phyloP scores from a whole-genome alignment of 2,113 vertebrate species.

The Tachycineta bicolor region DNA sequence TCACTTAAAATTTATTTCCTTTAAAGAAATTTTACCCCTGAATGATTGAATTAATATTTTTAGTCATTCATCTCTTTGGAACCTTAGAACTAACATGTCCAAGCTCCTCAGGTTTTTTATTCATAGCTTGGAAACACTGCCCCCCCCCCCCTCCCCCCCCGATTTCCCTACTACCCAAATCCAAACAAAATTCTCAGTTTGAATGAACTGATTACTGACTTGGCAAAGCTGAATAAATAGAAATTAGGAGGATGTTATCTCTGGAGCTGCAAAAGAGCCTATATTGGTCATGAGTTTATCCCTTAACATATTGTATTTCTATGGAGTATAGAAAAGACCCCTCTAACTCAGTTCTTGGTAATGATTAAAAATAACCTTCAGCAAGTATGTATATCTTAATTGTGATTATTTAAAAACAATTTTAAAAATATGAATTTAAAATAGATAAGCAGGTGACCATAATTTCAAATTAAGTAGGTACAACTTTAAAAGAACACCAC shows the following conservation, averaged over 20 bases:
- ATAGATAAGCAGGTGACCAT: background rate
- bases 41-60: background rate
- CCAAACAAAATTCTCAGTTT: background rate
- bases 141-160: background rate
- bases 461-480: background rate
- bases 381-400: background rate
- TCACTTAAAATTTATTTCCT: background rate
- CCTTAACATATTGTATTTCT: background rate
- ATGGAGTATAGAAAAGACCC: background rate
- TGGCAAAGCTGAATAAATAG: slow-evolving; percentile 24
- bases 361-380: background rate
- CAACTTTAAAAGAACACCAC: background rate
- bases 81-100: background rate
- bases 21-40: background rate
- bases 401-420: background rate
- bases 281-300: background rate
- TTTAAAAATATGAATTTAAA: background rate
- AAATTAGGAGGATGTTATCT: background rate
- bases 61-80: background rate
- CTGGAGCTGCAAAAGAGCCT: background rate
- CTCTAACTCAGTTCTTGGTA: background rate
- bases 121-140: background rate
- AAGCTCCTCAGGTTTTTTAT: background rate
- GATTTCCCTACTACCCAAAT: background rate
- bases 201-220: slow-evolving; percentile 8